Evolutionary conservation across 2,113 vertebrate genomes (phyloP).

Genomic region (Amia ocellicauda): DNA sequence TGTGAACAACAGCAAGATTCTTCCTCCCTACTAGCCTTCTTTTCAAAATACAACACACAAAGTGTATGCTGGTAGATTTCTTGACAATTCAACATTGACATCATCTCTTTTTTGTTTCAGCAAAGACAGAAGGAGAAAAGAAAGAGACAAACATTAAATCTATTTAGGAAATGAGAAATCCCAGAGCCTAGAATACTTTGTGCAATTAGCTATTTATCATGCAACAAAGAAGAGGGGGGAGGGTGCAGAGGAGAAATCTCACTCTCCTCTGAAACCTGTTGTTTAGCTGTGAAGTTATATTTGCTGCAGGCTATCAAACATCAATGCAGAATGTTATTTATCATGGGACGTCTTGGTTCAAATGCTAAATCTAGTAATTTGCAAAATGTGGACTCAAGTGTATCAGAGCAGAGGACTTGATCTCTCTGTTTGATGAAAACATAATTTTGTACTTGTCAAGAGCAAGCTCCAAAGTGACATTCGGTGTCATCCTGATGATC

Average conservation of each 20-base stretch:
- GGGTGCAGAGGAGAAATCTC: constrained; percentile 52
- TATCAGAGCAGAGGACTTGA: constrained; percentile 65
- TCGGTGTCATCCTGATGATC: constrained; percentile 70
- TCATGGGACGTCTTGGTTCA: constrained; percentile 65
- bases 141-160: not conserved
- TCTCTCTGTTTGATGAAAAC: constrained; percentile 76
- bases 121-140: not conserved
- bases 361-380: constrained; percentile 73
- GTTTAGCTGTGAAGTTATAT: too few relatives aligned
- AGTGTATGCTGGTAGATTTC: too few relatives aligned
- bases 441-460: constrained; percentile 76
- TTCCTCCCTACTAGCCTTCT: too few relatives aligned
- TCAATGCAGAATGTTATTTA: constrained; percentile 69
- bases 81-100: not conserved
- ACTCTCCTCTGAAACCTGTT: constrained; percentile 57
- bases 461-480: constrained; percentile 71
- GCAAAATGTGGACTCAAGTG: constrained; percentile 75
- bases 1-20: too few relatives aligned
- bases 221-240: constrained; percentile 49
- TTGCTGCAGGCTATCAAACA: constrained; percentile 70
- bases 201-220: constrained; percentile 50
- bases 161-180: not conserved
- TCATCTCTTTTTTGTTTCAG: not conserved
- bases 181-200: not conserved
- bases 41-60: too few relatives aligned